Percentiles rank a stretch among this genome's conserved stretches.
Conservation (phyloP, 2,888 invertebrate species). For the Drymonia ruficornis region DNA sequence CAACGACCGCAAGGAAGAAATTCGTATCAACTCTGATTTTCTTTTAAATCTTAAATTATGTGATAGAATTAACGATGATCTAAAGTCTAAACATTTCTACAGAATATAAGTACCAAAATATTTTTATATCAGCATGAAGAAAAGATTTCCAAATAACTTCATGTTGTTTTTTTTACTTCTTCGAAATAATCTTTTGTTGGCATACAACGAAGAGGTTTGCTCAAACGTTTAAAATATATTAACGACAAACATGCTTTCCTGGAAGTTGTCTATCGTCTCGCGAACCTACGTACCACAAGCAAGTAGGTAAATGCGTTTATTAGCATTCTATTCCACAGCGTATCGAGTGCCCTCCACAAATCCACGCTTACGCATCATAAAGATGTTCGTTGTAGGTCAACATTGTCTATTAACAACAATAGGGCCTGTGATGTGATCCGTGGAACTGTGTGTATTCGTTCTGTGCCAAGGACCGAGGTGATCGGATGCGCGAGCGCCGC, state of each 20-base stretch:
- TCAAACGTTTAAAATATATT: not conserved
- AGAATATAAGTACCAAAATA: too few species aligned
- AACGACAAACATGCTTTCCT: not conserved
- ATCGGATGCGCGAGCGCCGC: conserved; percentile 59
- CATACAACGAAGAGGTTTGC: too few species aligned
- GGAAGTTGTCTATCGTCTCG: not conserved
- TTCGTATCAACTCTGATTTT: too few species aligned
- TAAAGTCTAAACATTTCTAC: too few species aligned
- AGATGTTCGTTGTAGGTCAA: conserved; percentile 60
- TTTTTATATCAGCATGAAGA: too few species aligned
- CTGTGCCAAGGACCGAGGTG: conserved; percentile 74
- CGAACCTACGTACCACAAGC: not conserved
- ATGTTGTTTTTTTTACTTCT: too few species aligned
- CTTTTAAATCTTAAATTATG: too few species aligned
- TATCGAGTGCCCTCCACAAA: conserved; percentile 39
- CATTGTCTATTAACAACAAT: conserved; percentile 69
- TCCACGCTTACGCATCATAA: conserved; percentile 51
- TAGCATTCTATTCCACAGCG: conserved; percentile 34
- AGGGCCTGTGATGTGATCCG: conserved; percentile 67
- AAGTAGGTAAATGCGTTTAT: conserved; percentile 28
- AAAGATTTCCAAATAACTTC: too few species aligned
- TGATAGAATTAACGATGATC: too few species aligned
- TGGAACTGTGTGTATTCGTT: conserved; percentile 57
- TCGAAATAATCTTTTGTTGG: too few species aligned
- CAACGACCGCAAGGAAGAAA: too few species aligned